Conservation (phyloP, 2,113 vertebrate genomes). For the Telmatochromis sp. region DNA sequence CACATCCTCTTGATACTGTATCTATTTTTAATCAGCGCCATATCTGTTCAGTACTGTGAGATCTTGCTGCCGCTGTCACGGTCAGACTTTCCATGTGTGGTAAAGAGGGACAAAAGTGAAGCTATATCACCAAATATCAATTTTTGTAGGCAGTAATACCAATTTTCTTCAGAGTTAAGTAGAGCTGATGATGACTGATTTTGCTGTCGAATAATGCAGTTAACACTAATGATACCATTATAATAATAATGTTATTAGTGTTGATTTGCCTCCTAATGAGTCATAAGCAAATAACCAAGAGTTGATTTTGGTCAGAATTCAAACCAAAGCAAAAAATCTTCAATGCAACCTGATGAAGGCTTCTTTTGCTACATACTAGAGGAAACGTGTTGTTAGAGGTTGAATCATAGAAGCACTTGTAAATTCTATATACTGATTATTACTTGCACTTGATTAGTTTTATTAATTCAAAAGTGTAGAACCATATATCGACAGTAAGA, state of each 20-base stretch:
- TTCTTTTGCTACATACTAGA: background rate
- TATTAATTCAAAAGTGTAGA: background rate
- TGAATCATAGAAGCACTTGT: background rate
- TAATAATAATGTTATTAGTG: background rate
- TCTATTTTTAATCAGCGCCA: background rate
- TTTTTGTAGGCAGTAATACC: background rate
- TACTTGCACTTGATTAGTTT: background rate
- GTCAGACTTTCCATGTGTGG: background rate
- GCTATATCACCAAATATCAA: background rate
- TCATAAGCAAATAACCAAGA: rapidly evolving
- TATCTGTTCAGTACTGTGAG: background rate
- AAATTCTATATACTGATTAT: background rate
- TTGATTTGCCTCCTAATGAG: background rate
- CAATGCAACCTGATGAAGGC: background rate
- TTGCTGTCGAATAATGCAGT: background rate
- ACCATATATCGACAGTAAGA: background rate
- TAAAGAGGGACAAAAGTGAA: background rate
- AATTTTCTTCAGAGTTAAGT: background rate
- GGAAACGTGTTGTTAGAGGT: background rate
- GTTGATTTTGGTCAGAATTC: rapidly evolving
- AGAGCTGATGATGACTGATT: background rate
- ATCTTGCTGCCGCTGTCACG: background rate
- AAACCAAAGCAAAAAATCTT: background rate
- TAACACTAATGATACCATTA: background rate
- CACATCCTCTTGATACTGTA: background rate